Conservation (phyloP, 2,797 vertebrate species). For the Melanotaenia pygmaea region DNA sequence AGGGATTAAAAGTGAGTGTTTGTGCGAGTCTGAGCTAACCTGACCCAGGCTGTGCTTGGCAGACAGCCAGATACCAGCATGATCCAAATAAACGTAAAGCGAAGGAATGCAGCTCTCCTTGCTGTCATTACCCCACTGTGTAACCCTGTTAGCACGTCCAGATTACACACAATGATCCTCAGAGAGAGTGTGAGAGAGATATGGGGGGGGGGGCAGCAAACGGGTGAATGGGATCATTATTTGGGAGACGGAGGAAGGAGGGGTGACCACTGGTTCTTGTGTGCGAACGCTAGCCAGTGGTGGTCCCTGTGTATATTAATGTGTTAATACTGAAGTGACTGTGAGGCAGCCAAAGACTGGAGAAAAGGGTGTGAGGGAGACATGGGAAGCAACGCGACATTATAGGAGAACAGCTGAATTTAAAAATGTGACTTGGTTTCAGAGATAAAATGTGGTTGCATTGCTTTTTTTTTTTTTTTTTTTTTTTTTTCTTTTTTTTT, state of each 20-base stretch:
- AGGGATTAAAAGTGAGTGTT: conserved; percentile 33
- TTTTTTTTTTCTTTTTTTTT: conserved; percentile 33
- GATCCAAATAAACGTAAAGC: conserved; percentile 68
- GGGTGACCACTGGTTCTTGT: conserved; percentile 85
- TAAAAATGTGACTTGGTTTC: conserved; percentile 87
- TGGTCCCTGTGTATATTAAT: conserved; percentile 84
- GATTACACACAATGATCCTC: conserved; percentile 72
- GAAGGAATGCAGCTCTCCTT: conserved; percentile 66
- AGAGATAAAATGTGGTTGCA: conserved; percentile 79
- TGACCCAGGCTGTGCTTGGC: conserved; percentile 54
- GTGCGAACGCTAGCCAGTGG: conserved; percentile 78
- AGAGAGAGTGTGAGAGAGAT: conserved; percentile 52
- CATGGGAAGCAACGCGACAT: conserved; percentile 65
- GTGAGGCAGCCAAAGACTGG: conserved; percentile 85
- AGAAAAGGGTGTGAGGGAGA: conserved; percentile 52
- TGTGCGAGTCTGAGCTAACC: conserved; percentile 45
- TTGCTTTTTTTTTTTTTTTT: conserved; percentile 59
- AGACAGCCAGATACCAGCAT: conserved; percentile 56
- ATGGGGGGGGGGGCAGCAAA: conserved; percentile 43
- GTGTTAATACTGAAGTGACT: conserved; percentile 86
- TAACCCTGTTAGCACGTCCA: conserved; percentile 68
- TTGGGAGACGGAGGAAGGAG: conserved; percentile 62
- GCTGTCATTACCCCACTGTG: conserved; percentile 58
- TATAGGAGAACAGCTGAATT: conserved; percentile 69
- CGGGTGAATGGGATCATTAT: conserved; percentile 76